Conservation (phyloP, 2,888 invertebrate species). For the Oxycera nigricornis region DNA sequence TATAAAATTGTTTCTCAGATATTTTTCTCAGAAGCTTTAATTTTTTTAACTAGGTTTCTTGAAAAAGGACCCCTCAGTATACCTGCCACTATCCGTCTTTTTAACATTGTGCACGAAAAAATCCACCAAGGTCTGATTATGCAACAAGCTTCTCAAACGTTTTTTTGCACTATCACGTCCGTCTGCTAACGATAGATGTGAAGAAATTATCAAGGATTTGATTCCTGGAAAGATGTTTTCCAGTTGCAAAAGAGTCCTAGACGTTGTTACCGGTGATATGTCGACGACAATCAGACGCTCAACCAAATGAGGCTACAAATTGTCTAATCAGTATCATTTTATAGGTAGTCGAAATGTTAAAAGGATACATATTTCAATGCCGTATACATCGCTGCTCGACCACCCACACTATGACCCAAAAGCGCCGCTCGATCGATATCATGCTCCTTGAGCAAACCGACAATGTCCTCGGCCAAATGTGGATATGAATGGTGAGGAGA, state of each 20-base stretch:
- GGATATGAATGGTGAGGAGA: slow-evolving; percentile 74
- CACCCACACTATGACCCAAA: slow-evolving; percentile 96
- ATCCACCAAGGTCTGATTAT: slow-evolving; percentile 69
- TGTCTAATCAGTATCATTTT: background rate
- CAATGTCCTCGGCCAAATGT: slow-evolving; percentile 77
- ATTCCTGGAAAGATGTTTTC: slow-evolving; percentile 71
- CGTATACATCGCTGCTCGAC: slow-evolving; percentile 84
- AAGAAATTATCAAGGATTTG: slow-evolving; percentile 67
- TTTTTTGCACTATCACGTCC: slow-evolving; percentile 73
- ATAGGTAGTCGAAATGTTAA: background rate
- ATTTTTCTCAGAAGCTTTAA: no score
- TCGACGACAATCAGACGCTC: slow-evolving; percentile 76
- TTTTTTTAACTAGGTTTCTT: no score
- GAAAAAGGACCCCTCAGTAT: no score
- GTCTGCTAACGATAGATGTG: slow-evolving; percentile 70
- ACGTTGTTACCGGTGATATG: slow-evolving; percentile 69
- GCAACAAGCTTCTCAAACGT: slow-evolving; percentile 66
- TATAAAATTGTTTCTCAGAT: no score
- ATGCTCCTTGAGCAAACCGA: slow-evolving; percentile 69
- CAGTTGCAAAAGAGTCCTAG: slow-evolving; percentile 69
- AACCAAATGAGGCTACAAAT: slow-evolving; percentile 67
- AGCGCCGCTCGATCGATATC: slow-evolving; percentile 71
- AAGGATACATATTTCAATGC: slow-evolving; percentile 73
- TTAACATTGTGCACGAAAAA: slow-evolving; percentile 88
- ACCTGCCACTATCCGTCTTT: slow-evolving; percentile 67